A percentile compares a stretch with the other conserved stretches of the same genome.
These are phyloP conservation scores for Volucella zonaria DNA, from an alignment of 2,888 invertebrate species.

Conservation along the genomic window DNA sequence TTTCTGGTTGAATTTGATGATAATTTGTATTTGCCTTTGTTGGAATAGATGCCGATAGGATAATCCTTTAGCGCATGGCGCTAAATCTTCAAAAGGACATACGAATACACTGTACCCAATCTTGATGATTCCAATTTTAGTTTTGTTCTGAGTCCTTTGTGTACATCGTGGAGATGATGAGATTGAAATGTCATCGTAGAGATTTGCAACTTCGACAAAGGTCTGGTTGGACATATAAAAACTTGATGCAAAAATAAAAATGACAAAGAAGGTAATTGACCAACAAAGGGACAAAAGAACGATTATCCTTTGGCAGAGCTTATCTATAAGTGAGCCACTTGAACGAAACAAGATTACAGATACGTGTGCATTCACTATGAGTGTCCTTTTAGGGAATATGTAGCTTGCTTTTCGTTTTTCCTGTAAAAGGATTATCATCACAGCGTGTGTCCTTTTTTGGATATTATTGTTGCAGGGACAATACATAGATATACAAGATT, in stretches of 20 bases:
- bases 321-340: constrained; percentile 63
- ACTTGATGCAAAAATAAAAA: background rate
- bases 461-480: constrained; percentile 45
- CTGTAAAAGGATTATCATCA: constrained; percentile 60
- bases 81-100: constrained; percentile 69
- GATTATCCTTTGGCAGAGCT: constrained; percentile 48
- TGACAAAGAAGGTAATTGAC: constrained; percentile 70
- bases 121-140: constrained; percentile 8
- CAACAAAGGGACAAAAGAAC: constrained; percentile 9
- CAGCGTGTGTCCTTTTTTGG: constrained; percentile 43
- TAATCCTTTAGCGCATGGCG: constrained; percentile 74
- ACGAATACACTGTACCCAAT: constrained; percentile 2
- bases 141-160: constrained; percentile 1
- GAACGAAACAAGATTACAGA: constrained; percentile 71
- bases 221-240: background rate
- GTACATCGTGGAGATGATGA: constrained; percentile 27
- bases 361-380: constrained; percentile 12
- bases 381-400: constrained; percentile 4
- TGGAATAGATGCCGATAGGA: constrained; percentile 51
- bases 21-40: constrained; percentile 42
- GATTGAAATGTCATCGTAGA: constrained; percentile 68
- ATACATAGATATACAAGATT: constrained; percentile 30
- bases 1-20: constrained; percentile 52
- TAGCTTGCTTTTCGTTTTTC: background rate
- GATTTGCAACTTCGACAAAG: constrained; percentile 61